A percentile compares a stretch with the other conserved stretches of the same genome.
Conservation (phyloP, 1,140 invertebrate species). For the Wasmannia auropunctata region DNA sequence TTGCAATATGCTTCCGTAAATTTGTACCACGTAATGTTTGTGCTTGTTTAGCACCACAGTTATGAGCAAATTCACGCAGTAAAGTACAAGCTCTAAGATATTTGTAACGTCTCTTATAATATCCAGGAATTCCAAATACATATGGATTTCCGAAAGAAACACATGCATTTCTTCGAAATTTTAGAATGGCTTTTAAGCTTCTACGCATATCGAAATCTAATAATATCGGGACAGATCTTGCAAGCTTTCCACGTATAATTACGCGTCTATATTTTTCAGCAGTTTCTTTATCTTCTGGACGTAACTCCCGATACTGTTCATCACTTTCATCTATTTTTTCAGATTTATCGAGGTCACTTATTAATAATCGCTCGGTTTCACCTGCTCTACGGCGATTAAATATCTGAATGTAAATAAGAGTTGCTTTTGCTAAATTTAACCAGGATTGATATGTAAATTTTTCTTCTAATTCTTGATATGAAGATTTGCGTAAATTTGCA, state of each 20-base stretch:
- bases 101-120: neutral
- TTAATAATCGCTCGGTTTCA: conserved; percentile 1
- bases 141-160: neutral
- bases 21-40: neutral
- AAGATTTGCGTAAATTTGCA: neutral
- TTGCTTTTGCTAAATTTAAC: neutral
- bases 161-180: neutral
- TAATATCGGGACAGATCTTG: conserved; percentile 4
- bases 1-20: neutral
- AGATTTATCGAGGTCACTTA: neutral
- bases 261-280: neutral
- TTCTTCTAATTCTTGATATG: neutral
- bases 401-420: conserved; percentile 9
- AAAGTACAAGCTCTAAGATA: neutral
- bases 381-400: neutral
- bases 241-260: neutral
- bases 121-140: neutral
- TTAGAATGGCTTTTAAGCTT: neutral
- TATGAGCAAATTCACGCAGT: neutral
- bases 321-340: neutral
- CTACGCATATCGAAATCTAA: neutral
- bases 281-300: neutral
- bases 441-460: neutral
- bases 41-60: conserved; percentile 5
- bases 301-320: conserved; percentile 1